Conservation (phyloP, 2,888 invertebrate species). For the Germaria angustata region DNA sequence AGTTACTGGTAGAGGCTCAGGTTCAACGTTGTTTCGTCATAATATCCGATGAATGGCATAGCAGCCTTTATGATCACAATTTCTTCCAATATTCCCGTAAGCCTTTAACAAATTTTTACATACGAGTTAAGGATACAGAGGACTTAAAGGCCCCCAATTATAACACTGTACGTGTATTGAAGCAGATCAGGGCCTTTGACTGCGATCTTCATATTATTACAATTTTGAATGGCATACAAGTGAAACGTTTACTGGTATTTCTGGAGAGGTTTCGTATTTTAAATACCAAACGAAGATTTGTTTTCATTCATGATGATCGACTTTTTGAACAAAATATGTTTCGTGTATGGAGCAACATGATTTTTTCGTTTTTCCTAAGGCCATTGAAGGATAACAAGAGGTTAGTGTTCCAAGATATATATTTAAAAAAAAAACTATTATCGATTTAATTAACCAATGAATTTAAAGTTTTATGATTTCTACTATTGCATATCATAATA, state of each 20-base stretch:
- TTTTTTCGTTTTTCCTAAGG: conserved; percentile 87
- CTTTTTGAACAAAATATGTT: conserved; percentile 84
- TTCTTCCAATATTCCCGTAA: conserved; percentile 70
- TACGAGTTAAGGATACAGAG: conserved; percentile 83
- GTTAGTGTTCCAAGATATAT: neutral
- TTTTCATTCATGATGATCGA: conserved; percentile 86
- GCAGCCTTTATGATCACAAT: conserved; percentile 70
- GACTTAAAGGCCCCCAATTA: conserved; percentile 84
- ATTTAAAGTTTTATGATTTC: conserved; percentile 85
- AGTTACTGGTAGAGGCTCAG: conserved; percentile 62
- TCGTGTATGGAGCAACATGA: conserved; percentile 88
- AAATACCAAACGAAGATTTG: conserved; percentile 86
- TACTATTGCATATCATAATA: conserved; percentile 88
- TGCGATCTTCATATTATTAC: conserved; percentile 87
- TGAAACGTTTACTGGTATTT: conserved; percentile 84
- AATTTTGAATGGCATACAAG: conserved; percentile 86
- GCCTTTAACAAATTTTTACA: conserved; percentile 78
- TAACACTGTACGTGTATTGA: conserved; percentile 82
- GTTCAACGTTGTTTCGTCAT: conserved; percentile 76
- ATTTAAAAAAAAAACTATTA: neutral
- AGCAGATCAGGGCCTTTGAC: conserved; percentile 83
- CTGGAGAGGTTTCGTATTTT: conserved; percentile 86
- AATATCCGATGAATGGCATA: conserved; percentile 76
- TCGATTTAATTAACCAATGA: neutral
- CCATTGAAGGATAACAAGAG: conserved; percentile 68